phyloP scores from a whole-genome alignment of 2,113 vertebrate genomes.

The Paraplagusia blochii region DNA sequence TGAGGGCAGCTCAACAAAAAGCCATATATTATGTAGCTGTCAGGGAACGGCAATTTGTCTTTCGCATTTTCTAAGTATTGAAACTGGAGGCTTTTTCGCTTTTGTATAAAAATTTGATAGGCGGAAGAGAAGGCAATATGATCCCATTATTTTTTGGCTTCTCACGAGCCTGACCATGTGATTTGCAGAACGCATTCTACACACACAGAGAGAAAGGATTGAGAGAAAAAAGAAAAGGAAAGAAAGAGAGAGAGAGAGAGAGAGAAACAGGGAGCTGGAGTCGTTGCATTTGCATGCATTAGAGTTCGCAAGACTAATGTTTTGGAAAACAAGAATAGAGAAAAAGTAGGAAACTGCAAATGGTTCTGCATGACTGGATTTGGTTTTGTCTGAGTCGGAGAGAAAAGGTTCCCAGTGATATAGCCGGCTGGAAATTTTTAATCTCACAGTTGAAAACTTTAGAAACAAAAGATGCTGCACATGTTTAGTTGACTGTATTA shows the following conservation, averaged over 20 bases:
- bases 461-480: conserved; percentile 66
- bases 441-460: conserved; percentile 74
- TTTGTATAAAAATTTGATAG: conserved; percentile 75
- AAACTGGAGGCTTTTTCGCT: conserved; percentile 61
- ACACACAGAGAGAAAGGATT: conserved; percentile 49
- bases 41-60: conserved; percentile 71
- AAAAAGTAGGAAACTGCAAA: conserved; percentile 55
- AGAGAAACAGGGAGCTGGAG: conserved; percentile 54
- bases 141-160: conserved; percentile 79
- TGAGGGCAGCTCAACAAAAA: conserved; percentile 73
- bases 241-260: conserved; percentile 29
- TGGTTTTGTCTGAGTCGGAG: conserved; percentile 57
- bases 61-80: conserved; percentile 62
- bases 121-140: conserved; percentile 71
- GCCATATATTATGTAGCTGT: conserved; percentile 79
- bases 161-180: conserved; percentile 71
- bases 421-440: conserved; percentile 71
- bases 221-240: conserved; percentile 18
- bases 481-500: conserved; percentile 53
- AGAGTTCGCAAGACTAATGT: conserved; percentile 78
- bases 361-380: conserved; percentile 68
- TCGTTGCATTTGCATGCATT: conserved; percentile 75
- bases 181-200: conserved; percentile 69
- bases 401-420: conserved; percentile 57
- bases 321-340: conserved; percentile 76